These are phyloP conservation scores for Athrips mouffetella DNA, from an alignment of 2,888 invertebrate genomes.

Conservation along the genomic window DNA sequence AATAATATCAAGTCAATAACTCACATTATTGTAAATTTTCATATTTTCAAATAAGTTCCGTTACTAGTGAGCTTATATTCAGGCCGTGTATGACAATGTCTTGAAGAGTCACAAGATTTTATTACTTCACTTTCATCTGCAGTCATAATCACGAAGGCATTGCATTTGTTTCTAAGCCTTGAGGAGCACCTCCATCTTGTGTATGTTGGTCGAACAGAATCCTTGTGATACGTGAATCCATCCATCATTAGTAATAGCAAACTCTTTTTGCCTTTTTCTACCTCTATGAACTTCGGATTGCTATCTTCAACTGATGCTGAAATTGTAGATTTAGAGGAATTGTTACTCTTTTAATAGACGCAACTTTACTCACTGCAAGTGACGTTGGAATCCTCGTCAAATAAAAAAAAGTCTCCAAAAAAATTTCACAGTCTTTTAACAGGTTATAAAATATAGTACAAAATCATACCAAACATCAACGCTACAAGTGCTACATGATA, in stretches of 20 bases:
- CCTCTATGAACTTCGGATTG: background rate
- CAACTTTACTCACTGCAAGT: too few relatives aligned
- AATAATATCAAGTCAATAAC: too few relatives aligned
- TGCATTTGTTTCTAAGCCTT: background rate
- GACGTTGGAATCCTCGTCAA: too few relatives aligned
- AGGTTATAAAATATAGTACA: too few relatives aligned
- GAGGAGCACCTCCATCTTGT: background rate
- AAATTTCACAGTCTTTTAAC: too few relatives aligned
- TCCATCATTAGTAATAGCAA: background rate
- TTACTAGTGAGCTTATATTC: background rate
- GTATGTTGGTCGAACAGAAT: background rate
- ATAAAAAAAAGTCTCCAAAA: too few relatives aligned
- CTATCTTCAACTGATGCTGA: background rate
- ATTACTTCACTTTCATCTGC: background rate
- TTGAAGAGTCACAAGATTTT: background rate
- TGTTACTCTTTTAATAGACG: too few relatives aligned
- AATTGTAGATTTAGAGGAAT: background rate
- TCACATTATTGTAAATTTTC: background rate
- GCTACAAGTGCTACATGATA: too few relatives aligned
- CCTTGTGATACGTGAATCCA: background rate
- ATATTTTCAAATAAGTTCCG: background rate
- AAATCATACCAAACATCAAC: too few relatives aligned
- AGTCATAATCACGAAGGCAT: background rate
- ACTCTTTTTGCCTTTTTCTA: background rate
- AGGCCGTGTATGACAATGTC: background rate